These are phyloP conservation scores for Drosophila rufa DNA, from an alignment of 1,140 invertebrate genomes.

Conservation along the genomic window DNA sequence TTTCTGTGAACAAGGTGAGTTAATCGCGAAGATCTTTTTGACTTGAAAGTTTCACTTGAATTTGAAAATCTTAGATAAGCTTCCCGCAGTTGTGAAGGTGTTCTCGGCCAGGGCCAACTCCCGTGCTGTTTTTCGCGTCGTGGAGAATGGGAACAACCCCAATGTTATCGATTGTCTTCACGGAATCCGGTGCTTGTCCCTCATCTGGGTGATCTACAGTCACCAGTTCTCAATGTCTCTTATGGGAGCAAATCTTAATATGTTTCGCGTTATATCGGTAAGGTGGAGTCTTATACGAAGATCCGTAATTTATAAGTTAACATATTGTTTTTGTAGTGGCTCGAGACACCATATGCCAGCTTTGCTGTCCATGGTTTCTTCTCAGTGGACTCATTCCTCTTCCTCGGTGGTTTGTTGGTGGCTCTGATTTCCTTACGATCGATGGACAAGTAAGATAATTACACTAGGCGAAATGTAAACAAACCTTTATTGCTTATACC, in stretches of 20 bases:
- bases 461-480: no score
- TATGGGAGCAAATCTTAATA: slow-evolving; percentile 64
- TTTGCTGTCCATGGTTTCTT: slow-evolving; percentile 87
- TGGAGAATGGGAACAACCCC: slow-evolving; percentile 28
- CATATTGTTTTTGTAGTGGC: slow-evolving; percentile 50
- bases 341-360: slow-evolving; percentile 85
- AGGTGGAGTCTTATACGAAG: not conserved
- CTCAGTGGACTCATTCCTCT: slow-evolving; percentile 89
- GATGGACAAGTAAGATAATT: slow-evolving; percentile 86
- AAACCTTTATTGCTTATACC: not conserved
- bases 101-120: slow-evolving; percentile 59
- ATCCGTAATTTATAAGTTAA: no score
- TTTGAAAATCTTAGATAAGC: slow-evolving; percentile 25
- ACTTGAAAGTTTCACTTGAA: not conserved
- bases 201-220: slow-evolving; percentile 88
- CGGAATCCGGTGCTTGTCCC: slow-evolving; percentile 87
- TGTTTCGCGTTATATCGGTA: slow-evolving; percentile 11
- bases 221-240: slow-evolving; percentile 85
- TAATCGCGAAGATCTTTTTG: not conserved
- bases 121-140: slow-evolving; percentile 40
- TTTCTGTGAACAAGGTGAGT: slow-evolving; percentile 46
- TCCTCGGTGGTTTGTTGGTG: slow-evolving; percentile 89
- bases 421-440: slow-evolving; percentile 87
- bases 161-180: slow-evolving; percentile 85
- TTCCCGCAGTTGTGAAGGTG: slow-evolving; percentile 35